Evolutionary conservation across 2,113 vertebrate genomes (phyloP).

Genomic region (Gnathonemus longibarbis): DNA sequence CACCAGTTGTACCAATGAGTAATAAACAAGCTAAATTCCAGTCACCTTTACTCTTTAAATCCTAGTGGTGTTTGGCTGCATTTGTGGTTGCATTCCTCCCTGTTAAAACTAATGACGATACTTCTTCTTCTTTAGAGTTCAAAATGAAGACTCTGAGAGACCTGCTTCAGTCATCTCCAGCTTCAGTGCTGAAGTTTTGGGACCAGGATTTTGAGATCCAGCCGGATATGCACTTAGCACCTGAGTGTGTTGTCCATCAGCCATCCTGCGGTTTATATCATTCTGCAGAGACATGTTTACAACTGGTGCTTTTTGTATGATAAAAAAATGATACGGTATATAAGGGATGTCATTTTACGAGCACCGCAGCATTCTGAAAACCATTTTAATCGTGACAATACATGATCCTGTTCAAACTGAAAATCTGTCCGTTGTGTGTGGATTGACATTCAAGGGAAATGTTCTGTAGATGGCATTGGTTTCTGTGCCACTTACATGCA

Average conservation of each 20-base stretch:
- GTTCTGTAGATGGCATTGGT: neutral
- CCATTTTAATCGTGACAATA: neutral
- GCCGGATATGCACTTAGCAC: neutral
- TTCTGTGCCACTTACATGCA: neutral
- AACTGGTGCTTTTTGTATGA: neutral
- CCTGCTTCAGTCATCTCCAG: neutral
- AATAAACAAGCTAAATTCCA: neutral
- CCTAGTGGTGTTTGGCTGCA: neutral
- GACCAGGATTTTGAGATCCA: neutral
- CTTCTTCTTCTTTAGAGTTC: slow-evolving; percentile 10
- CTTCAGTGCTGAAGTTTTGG: neutral
- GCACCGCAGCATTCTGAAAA: neutral
- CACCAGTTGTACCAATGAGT: neutral
- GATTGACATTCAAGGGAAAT: neutral
- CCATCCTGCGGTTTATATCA: neutral
- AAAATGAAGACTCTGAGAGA: slow-evolving; percentile 1
- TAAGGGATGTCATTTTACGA: neutral
- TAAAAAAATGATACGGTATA: neutral
- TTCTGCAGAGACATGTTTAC: neutral
- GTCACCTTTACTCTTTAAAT: neutral
- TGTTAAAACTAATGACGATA: neutral
- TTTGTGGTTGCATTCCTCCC: neutral
- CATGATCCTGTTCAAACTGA: neutral
- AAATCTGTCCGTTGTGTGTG: neutral
- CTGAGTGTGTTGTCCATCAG: neutral